Evolutionary conservation across 2,888 invertebrate genomes (phyloP), one percentile per base, ranked within the genome.

Genomic region (Mythimna pallens): DNA sequence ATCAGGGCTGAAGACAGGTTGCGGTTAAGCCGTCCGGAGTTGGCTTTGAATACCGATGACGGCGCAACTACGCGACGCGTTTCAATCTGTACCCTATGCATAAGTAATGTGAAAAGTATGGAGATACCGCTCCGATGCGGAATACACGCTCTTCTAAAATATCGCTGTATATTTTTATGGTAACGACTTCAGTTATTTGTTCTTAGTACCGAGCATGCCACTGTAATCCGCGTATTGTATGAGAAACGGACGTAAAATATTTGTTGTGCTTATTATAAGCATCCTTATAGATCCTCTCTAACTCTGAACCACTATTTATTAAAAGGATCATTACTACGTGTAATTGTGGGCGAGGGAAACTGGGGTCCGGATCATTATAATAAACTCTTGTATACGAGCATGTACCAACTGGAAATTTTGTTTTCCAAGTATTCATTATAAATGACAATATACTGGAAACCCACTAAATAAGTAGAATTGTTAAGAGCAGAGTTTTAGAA

Each of bases 51-150:
- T 95, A 93, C 94, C 94, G 94, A 94, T 95, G 95, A 95, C 93
- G 92, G 85, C 83, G 88, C 94, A 92, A 93, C 94, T 93, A 92
- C 93, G 89, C 91, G 90, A 92, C 92, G 92, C 94, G 94, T 93
- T 95, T 94, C 96, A 96, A 96, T 96, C 95, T 95, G 92, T 94
- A 95, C 92, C 94, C 96, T 95, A 95, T 95, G 95, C 95, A 95
- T 96, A 95, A 95, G 92, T 96, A 95, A 96, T 96, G 94, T 92
- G 94, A 93, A 95, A 95, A 94, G 95, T 95, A 94, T 95, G 95
- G 94, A 94, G 93, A 94, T 93, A 89, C 91, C 89, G 89, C 92
- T 86, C 88, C 92, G 89, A 91, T 90, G 92, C 93, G 92, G 92
- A 90, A 92, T 91, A 94, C 91, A 92, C 90, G 90, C 90, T 90